A percentile compares a stretch with the other conserved stretches of the same genome.
These are phyloP conservation scores for Corythoichthys haematopterus DNA, from an alignment of 2,113 vertebrate genomes.

Conservation along the genomic window DNA sequence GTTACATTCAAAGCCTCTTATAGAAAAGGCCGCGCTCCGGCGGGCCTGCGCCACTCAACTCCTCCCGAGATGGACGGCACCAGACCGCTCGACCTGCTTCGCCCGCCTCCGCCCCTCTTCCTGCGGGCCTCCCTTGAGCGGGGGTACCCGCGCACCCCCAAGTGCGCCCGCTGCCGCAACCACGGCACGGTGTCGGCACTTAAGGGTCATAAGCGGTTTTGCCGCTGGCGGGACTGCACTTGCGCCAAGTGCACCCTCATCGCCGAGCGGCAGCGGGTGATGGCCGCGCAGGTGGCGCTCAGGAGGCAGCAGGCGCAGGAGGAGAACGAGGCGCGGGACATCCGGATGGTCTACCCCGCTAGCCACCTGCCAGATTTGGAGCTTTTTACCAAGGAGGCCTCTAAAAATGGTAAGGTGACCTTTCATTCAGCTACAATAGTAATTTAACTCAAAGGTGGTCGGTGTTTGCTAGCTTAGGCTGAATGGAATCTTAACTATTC, in stretches of 20 bases:
- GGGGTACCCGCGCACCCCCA: slow-evolving; percentile 80
- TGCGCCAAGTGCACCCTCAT: slow-evolving; percentile 87
- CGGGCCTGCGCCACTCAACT: slow-evolving; percentile 24
- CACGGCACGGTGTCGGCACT: slow-evolving; percentile 87
- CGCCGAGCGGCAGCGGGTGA: slow-evolving; percentile 86
- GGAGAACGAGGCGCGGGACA: slow-evolving; percentile 78
- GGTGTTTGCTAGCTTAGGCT: too few species aligned
- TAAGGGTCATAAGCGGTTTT: slow-evolving; percentile 89
- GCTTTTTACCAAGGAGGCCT: slow-evolving; percentile 44
- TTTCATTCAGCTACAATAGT: too few species aligned
- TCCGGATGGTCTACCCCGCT: slow-evolving; percentile 65
- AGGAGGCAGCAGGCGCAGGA: slow-evolving; percentile 88
- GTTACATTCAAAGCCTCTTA: slow-evolving; percentile 60
- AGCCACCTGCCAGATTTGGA: slow-evolving; percentile 42
- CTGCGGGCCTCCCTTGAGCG: slow-evolving; percentile 70
- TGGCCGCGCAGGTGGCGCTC: slow-evolving; percentile 90
- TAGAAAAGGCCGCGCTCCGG: slow-evolving; percentile 39
- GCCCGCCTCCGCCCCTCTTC: slow-evolving; percentile 66
- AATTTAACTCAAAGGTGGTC: too few species aligned
- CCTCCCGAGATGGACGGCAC: slow-evolving; percentile 65
- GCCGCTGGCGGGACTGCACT: slow-evolving; percentile 85
- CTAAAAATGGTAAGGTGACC: slow-evolving; percentile 55
- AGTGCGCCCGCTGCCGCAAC: slow-evolving; percentile 86
- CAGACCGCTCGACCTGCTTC: slow-evolving; percentile 65
- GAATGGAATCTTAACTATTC: too few species aligned